phyloP scores from a whole-genome alignment of 2,888 invertebrate species.

The Subacronicta megacephala region DNA sequence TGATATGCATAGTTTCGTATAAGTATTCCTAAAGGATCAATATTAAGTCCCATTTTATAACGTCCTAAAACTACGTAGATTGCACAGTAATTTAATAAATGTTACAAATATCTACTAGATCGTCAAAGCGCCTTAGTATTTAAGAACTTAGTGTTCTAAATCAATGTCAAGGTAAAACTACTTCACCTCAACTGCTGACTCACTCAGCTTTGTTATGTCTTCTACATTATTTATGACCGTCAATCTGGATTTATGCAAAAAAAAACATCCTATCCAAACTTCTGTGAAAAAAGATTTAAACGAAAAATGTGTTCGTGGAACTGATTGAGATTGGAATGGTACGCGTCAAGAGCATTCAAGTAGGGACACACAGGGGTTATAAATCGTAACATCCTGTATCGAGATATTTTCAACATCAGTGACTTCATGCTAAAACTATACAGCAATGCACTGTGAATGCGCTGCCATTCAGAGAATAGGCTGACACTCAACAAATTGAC shows the following conservation, averaged over 20 bases:
- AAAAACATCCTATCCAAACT: background rate
- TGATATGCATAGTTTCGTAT: background rate
- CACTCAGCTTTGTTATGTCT: constrained; percentile 14
- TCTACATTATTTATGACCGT: background rate
- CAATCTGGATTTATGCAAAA: constrained; percentile 4
- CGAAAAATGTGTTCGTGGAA: background rate
- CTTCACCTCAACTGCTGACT: constrained; percentile 25
- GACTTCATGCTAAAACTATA: constrained; percentile 83
- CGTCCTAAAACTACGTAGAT: background rate
- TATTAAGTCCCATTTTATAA: background rate
- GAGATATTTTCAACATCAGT: constrained; percentile 73
- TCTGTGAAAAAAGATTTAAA: background rate
- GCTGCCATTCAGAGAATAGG: constrained; percentile 66
- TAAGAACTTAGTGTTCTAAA: constrained; percentile 35
- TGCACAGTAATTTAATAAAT: background rate
- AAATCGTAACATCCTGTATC: constrained; percentile 66
- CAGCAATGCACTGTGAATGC: constrained; percentile 32
- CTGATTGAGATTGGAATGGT: background rate
- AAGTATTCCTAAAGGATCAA: constrained; percentile 3
- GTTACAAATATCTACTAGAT: background rate
- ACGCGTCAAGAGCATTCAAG: background rate
- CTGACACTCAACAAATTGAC: constrained; percentile 45
- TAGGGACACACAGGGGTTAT: background rate
- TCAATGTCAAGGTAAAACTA: constrained; percentile 49
- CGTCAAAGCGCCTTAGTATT: constrained; percentile 15